A percentile compares a stretch with the other conserved stretches of the same genome.
Conservation (phyloP, 2,888 invertebrate genomes). For the Imbricaverruca yamaguchii region DNA sequence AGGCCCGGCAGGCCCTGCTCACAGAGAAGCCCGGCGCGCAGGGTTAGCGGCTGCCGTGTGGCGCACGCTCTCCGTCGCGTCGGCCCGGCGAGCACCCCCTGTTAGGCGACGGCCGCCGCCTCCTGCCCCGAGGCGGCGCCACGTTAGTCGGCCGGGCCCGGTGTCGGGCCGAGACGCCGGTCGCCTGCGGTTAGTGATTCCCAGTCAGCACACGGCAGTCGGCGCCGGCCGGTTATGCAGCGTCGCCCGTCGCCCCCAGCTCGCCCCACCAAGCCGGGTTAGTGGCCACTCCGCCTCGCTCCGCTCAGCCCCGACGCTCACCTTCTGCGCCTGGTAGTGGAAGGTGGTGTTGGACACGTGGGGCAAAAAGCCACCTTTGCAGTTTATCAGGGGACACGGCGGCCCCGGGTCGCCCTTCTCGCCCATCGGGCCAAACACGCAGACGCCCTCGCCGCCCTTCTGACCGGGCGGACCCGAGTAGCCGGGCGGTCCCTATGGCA, state of each 20-base stretch:
- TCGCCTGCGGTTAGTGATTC: constrained; percentile 17
- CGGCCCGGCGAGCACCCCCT: constrained; percentile 37
- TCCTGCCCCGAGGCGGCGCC: constrained; percentile 38
- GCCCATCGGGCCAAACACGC: constrained; percentile 48
- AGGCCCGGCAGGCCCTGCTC: constrained; percentile 31
- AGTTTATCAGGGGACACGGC: constrained; percentile 29
- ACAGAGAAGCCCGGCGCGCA: constrained; percentile 30
- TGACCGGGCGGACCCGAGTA: constrained; percentile 33
- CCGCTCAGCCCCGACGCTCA: constrained; percentile 32
- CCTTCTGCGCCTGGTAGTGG: constrained; percentile 34
- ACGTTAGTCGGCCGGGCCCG: constrained; percentile 36
- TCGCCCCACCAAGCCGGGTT: neutral
- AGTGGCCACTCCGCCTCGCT: neutral
- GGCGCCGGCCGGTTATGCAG: neutral
- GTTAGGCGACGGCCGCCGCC: constrained; percentile 41
- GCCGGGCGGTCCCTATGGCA: constrained; percentile 38
- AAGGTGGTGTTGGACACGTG: constrained; percentile 34
- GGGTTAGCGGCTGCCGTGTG: constrained; percentile 29
- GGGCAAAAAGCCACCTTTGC: too few relatives aligned
- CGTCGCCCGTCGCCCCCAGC: too few relatives aligned
- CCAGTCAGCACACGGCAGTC: constrained; percentile 32
- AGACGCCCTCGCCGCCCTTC: constrained; percentile 32
- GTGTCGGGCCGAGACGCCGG: constrained; percentile 21
- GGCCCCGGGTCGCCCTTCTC: constrained; percentile 49
- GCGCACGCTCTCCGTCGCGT: too few relatives aligned